Base-by-base conservation (phyloP, 2,888 invertebrate genomes). In the Epistrophe eligans region DNA sequence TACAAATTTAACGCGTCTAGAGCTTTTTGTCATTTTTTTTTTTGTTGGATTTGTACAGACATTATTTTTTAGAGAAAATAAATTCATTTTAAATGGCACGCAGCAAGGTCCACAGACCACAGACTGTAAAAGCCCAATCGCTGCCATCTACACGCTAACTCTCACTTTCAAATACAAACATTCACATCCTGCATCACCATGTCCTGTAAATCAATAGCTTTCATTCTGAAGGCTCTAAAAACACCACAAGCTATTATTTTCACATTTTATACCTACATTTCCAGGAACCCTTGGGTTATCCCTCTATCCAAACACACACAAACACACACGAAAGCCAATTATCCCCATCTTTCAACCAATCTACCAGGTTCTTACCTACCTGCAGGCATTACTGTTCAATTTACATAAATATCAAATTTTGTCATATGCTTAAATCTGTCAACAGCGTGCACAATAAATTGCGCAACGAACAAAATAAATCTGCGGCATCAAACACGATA, bases 371-470 rank as follows among this genome's bases (percentile, higher is more conserved):
- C 32, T 57, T 76, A 76, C 80, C 84, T 76, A 76, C 80, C 84
- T 72, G 71, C 77, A 76, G 81, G 66, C 81, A 77, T 81, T 84
- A 66, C 73, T 55, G 71, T 79, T 87, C 82, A 87, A 87, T 87
- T 87, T 87, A 79, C 87, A 87, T 87, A 82, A 87, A 87, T 87
- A 87, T 87, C 85, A 87, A 87, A 87, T 87, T 82, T 82, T 87
- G 85, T 79, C 82, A 87, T 87, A 87, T 74, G 85, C 85, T 87
- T 82, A 87, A 87, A 82, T 87, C 85, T 87, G 85, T 87, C 85
- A 87, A 79, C 85, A 79, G 71, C 85, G 82, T 81, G 84, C 60
- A 77, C 84, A 81, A 85, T 85, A 85, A 85, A 85, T 85, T 85
- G 81, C 81, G 81, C 84, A 81, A 77, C 79, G 82, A 87, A 87